Evolutionary conservation across 2,797 vertebrate genomes (phyloP).

Genomic region (Poeciliopsis paucimaculata): DNA sequence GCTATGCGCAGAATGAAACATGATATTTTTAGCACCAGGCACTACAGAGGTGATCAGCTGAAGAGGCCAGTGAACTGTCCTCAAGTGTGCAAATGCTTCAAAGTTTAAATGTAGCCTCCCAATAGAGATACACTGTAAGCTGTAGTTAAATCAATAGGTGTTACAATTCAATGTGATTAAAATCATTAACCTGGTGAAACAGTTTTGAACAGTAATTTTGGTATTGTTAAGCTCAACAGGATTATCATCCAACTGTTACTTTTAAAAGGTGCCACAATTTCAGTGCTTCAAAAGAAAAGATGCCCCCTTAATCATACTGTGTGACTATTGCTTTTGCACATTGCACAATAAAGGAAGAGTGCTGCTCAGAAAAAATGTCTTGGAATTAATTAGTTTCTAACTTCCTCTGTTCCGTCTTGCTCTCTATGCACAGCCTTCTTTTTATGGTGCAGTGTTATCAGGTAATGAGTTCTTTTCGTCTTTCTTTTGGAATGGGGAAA

Average conservation of each 20-base stretch:
- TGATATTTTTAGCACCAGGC: neutral
- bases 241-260: neutral
- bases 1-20: neutral
- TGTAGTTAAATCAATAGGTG: neutral
- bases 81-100: neutral
- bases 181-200: neutral
- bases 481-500: neutral
- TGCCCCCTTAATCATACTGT: neutral
- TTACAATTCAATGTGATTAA: neutral
- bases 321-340: neutral
- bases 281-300: neutral
- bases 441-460: neutral
- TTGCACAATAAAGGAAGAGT: slow-evolving; percentile 1
- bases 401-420: slow-evolving; percentile 1
- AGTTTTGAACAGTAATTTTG: neutral
- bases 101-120: neutral
- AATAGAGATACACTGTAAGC: neutral
- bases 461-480: slow-evolving; percentile 5
- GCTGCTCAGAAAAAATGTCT: neutral
- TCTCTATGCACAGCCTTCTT: neutral
- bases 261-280: neutral
- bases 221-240: neutral
- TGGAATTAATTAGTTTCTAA: slow-evolving; percentile 6
- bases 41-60: neutral
- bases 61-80: neutral